phyloP scores from a whole-genome alignment of 2,888 invertebrate genomes.

The Cantharis flavilabris region DNA sequence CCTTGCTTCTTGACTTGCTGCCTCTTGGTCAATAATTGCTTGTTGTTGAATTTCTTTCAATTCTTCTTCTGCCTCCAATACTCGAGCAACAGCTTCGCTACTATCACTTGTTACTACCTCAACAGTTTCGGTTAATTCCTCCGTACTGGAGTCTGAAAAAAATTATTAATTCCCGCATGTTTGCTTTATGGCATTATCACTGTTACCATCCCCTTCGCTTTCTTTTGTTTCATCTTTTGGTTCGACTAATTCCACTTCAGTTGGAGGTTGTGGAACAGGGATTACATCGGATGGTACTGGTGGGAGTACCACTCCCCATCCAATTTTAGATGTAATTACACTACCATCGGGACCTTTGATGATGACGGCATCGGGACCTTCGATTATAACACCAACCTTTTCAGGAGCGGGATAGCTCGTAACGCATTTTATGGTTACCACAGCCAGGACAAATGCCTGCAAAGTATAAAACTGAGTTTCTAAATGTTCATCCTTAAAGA shows the following conservation, averaged over 20 bases:
- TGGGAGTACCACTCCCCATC: not conserved
- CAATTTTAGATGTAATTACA: not conserved
- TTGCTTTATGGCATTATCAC: constrained; percentile 39
- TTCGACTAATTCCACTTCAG: constrained; percentile 34
- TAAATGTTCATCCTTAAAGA: no score
- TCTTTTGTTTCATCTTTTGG: constrained; percentile 24
- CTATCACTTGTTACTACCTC: not conserved
- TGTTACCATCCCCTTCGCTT: constrained; percentile 48
- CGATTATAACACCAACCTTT: not conserved
- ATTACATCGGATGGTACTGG: constrained; percentile 9
- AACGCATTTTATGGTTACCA: not conserved
- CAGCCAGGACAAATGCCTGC: not conserved
- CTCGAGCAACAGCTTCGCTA: not conserved
- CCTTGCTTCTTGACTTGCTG: not conserved
- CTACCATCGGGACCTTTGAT: not conserved
- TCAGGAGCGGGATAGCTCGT: not conserved
- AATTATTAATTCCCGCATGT: constrained; percentile 6
- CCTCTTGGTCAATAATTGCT: not conserved
- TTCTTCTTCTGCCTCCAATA: not conserved
- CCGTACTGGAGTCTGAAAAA: constrained; percentile 4
- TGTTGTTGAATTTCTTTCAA: not conserved
- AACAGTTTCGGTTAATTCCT: not conserved
- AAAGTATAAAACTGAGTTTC: not conserved
- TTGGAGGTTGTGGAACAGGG: constrained; percentile 31
- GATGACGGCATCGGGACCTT: not conserved